Conservation (phyloP, 2,797 vertebrate genomes). For the Tarsius wallacei region DNA sequence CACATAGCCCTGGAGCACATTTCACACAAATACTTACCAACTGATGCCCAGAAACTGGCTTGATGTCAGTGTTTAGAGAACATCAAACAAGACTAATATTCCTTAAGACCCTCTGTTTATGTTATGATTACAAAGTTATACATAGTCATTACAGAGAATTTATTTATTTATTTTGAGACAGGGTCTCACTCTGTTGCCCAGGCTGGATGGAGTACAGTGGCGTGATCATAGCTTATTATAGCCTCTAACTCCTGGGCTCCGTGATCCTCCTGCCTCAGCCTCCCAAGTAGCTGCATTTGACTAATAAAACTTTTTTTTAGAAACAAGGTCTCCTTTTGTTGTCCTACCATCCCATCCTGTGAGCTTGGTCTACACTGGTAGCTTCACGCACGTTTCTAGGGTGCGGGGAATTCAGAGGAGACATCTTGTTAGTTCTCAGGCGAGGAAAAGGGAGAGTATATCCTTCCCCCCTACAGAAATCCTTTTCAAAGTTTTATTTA, state of each 20-base stretch:
- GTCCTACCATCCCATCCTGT: too few relatives aligned
- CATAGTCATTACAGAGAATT: neutral
- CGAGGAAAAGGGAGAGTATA: neutral
- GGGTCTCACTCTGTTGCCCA: too few relatives aligned
- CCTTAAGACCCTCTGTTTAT: neutral
- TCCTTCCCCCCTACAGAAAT: neutral
- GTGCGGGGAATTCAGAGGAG: rapidly evolving
- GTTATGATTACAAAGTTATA: conserved; percentile 35
- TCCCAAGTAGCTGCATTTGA: too few relatives aligned
- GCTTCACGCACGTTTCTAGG: rapidly evolving
- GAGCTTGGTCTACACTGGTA: neutral
- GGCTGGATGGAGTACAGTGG: too few relatives aligned
- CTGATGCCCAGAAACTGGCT: neutral
- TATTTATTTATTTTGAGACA: neutral
- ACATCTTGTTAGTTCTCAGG: rapidly evolving
- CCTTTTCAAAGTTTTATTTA: neutral
- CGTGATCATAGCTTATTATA: too few relatives aligned
- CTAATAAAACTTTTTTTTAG: too few relatives aligned
- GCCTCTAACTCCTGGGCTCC: too few relatives aligned
- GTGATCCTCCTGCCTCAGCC: too few relatives aligned
- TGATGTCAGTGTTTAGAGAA: neutral
- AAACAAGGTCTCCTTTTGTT: too few relatives aligned
- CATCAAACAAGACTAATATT: neutral
- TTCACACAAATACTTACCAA: neutral
- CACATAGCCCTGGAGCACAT: too few relatives aligned